These are phyloP conservation scores for Podocnemis expansa DNA, from an alignment of 2,113 vertebrate genomes.

Conservation along the genomic window DNA sequence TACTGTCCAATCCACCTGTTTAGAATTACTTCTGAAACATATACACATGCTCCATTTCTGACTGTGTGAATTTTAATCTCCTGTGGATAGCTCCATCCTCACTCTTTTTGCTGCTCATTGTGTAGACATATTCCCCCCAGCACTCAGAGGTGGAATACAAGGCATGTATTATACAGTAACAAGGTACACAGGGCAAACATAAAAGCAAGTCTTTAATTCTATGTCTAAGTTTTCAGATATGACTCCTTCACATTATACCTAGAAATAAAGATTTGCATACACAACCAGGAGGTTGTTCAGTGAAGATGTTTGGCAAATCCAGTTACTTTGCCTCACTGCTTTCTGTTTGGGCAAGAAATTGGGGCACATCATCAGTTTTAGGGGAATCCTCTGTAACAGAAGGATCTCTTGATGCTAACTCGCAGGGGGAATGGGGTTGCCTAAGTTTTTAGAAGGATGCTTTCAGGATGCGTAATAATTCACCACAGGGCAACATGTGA, in stretches of 20 bases:
- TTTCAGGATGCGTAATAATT: too few species aligned
- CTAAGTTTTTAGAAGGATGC: too few species aligned
- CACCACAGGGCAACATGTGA: too few species aligned
- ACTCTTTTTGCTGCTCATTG: neutral
- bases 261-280: neutral
- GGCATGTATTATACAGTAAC: neutral
- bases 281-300: neutral
- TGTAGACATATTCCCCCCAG: neutral
- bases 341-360: neutral
- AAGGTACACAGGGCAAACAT: neutral
- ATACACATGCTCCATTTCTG: neutral
- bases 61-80: neutral
- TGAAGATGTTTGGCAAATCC: neutral
- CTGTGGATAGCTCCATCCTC: neutral
- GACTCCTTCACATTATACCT: neutral
- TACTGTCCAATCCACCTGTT: neutral
- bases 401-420: too few species aligned
- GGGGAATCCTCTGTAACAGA: too few species aligned
- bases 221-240: neutral
- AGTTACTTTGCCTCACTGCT: neutral
- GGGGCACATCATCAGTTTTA: neutral
- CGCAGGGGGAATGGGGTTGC: too few species aligned
- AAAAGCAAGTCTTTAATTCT: neutral
- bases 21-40: neutral
- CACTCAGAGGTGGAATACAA: neutral